Evolutionary conservation across 2,888 invertebrate genomes (phyloP).

Genomic region (Cinara cedri): DNA sequence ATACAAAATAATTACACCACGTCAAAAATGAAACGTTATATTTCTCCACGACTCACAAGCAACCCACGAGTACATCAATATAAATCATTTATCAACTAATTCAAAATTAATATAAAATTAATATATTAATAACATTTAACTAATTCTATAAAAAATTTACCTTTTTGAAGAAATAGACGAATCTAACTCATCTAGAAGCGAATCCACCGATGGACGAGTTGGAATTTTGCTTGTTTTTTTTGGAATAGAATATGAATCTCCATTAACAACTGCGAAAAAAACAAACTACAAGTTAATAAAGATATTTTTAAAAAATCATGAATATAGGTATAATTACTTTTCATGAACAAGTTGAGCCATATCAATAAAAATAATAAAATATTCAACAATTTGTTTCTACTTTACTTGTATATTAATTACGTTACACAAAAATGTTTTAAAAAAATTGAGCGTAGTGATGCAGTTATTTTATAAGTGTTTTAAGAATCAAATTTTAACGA

Average conservation of each 20-base stretch:
- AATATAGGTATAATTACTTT: background rate
- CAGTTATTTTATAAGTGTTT: too few species aligned
- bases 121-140: background rate
- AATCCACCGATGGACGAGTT: constrained; percentile 80
- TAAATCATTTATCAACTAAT: background rate
- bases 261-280: constrained; percentile 27
- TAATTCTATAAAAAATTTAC: constrained; percentile 65
- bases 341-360: background rate
- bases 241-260: constrained; percentile 42
- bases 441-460: too few species aligned
- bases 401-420: too few species aligned
- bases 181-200: constrained; percentile 84
- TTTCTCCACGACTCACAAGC: too few species aligned
- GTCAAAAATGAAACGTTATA: too few species aligned
- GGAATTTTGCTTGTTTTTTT: constrained; percentile 40
- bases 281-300: too few species aligned
- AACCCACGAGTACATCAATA: too few species aligned
- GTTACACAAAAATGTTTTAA: too few species aligned
- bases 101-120: background rate
- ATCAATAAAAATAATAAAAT: background rate
- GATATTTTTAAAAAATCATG: too few species aligned
- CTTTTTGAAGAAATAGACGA: constrained; percentile 76
- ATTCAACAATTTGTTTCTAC: background rate
- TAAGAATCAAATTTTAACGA: too few species aligned
- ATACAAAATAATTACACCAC: too few species aligned